These are phyloP conservation scores for Epirrhoe tristata DNA, from an alignment of 2,888 invertebrate genomes.

Conservation along the genomic window DNA sequence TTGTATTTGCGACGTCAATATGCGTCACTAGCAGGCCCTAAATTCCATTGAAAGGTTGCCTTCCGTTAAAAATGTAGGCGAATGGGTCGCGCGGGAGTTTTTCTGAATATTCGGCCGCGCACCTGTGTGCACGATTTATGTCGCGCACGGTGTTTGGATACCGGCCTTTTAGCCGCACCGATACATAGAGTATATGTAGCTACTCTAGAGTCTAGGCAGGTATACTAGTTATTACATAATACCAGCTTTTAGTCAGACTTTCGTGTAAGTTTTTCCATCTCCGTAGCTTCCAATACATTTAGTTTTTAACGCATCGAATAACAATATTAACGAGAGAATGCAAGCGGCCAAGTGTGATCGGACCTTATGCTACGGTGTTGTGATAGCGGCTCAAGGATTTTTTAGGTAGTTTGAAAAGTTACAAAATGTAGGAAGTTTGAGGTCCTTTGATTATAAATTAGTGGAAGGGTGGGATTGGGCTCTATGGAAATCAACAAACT, in stretches of 20 bases:
- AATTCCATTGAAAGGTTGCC: slow-evolving; percentile 47
- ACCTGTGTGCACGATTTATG: slow-evolving; percentile 36
- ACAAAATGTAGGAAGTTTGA: slow-evolving; percentile 4
- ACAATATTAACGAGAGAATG: neutral
- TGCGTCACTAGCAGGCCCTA: slow-evolving; percentile 17
- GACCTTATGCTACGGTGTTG: neutral
- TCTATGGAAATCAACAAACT: slow-evolving; percentile 20
- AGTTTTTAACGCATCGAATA: neutral
- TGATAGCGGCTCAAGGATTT: neutral
- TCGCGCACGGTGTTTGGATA: slow-evolving; percentile 15
- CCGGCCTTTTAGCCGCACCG: slow-evolving; percentile 23
- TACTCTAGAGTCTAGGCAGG: neutral
- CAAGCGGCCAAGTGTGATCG: neutral
- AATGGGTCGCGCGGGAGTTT: slow-evolving; percentile 42
- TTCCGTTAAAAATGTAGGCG: slow-evolving; percentile 59
- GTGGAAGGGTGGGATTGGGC: slow-evolving; percentile 5
- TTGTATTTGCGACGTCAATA: slow-evolving; percentile 10
- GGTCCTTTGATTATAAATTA: slow-evolving; percentile 15
- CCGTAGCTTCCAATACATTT: neutral
- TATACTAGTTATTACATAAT: slow-evolving; percentile 1
- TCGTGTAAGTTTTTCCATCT: neutral
- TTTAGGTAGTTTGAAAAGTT: slow-evolving; percentile 19
- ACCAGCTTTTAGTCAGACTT: neutral
- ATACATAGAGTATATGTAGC: slow-evolving; percentile 6
- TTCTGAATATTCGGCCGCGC: slow-evolving; percentile 27